Evolutionary conservation across 1,140 invertebrate species (phyloP), one percentile per base, ranked within the genome.

Genomic region (Diprion similis): DNA sequence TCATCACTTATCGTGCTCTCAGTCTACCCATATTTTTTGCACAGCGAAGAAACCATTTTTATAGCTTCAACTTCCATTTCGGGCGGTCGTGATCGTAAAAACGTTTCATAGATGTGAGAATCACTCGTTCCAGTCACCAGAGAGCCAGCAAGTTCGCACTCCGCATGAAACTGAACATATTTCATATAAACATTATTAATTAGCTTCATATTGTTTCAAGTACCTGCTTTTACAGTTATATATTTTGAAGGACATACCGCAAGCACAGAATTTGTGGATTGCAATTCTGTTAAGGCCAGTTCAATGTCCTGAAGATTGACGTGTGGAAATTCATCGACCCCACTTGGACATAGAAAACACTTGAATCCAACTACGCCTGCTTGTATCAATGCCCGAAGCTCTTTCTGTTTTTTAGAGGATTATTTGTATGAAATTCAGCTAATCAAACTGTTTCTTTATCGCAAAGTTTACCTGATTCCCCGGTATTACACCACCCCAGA

Each of bases 281-380:
- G 83, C 0, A 93, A 81, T 73, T 89, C 86, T 18, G 84, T 74
- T 71, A 93, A 86, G 6, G 91, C 90, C 74, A 86, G 79, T 73
- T 90, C 85, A 18, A 93, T 83, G 75, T 94, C 90, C 13, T 84
- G 72, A 73, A 88, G 82, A 13, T 83, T 88, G 0, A 94, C 91
- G 71, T 90, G 85, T 10, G 90, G 90, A 83, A 93, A 93, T 79
- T 93, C 92, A 8, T 92, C 90, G 0, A 92, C 89, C 13, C 92
- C 92, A 71, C 91, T 92, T 6, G 92, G 90, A 77, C 90, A 91
- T 7, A 95, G 84, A 72, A 94, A 94, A 82, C 93, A 94, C 85
- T 94, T 94, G 72, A 95, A 93, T 7, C 93, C 94, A 9, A 92
- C 90, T 0, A 94, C 92, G 17, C 93, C 93, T 65, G 89, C 91